These are phyloP conservation scores for Yponomeuta sedellus DNA, from an alignment of 2,888 invertebrate genomes.

Conservation along the genomic window DNA sequence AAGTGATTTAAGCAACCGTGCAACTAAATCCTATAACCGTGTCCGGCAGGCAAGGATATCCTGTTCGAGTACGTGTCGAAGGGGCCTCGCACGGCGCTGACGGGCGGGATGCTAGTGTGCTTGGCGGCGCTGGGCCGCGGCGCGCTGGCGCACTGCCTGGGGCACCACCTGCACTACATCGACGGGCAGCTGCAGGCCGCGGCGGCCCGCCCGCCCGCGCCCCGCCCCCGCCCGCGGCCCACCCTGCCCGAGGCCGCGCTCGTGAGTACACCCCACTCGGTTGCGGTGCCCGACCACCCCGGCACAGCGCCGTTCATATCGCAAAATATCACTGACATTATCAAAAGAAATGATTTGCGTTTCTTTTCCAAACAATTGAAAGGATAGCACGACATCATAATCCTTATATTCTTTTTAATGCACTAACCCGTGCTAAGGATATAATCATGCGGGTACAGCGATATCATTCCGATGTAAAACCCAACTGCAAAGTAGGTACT, in stretches of 20 bases:
- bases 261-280: constrained; percentile 40
- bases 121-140: constrained; percentile 57
- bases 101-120: constrained; percentile 66
- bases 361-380: no score
- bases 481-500: no score
- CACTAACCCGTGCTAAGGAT: no score
- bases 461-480: no score
- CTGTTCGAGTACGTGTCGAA: constrained; percentile 67
- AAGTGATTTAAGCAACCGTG: no score
- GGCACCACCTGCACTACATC: constrained; percentile 50
- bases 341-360: no score
- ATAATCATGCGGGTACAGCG: no score
- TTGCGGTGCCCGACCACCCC: constrained; percentile 17
- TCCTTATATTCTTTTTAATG: no score
- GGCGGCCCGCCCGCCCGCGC: constrained; percentile 18
- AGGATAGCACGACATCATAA: no score
- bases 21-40: no score
- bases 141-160: constrained; percentile 57
- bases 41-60: constrained; percentile 56
- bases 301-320: no score
- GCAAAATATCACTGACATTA: no score
- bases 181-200: constrained; percentile 43
- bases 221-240: constrained; percentile 31
- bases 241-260: constrained; percentile 52
- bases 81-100: constrained; percentile 61